A percentile compares a stretch with the other conserved stretches of the same genome.
Conservation (phyloP, 2,797 vertebrate species). For the Pristis pectinata region DNA sequence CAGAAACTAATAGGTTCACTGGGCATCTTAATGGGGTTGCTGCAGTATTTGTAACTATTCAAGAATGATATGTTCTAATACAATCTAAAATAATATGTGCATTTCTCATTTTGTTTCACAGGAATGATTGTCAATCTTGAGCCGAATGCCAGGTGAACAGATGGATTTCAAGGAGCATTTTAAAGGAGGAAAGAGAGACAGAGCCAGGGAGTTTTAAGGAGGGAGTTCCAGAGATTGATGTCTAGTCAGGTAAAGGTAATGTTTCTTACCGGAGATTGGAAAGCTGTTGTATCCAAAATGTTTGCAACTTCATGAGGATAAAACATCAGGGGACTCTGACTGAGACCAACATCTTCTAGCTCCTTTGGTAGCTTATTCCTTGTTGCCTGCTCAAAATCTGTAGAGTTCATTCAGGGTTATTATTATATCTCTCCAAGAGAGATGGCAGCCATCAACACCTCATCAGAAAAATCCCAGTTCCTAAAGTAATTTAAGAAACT, state of each 20-base stretch:
- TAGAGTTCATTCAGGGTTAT: not conserved
- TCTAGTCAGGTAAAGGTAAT: not conserved
- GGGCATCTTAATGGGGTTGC: not conserved
- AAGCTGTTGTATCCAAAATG: conserved; percentile 80
- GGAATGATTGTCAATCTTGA: not conserved
- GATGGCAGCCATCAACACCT: too few species aligned
- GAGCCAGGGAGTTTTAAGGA: not conserved
- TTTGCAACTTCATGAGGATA: conserved; percentile 78
- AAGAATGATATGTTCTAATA: not conserved
- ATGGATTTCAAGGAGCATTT: not conserved
- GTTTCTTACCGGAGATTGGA: conserved; percentile 71
- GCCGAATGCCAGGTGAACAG: not conserved
- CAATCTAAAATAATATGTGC: not conserved
- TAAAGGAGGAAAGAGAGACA: not conserved
- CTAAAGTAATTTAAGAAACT: not conserved
- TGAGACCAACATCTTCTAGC: conserved; percentile 64
- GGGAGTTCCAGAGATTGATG: too few species aligned
- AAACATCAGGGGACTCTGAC: conserved; percentile 67
- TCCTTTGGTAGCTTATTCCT: conserved; percentile 64
- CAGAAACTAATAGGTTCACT: not conserved
- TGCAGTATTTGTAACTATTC: not conserved
- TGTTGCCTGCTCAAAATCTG: conserved; percentile 76
- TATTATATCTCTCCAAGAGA: not conserved
- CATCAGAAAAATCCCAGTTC: not conserved
- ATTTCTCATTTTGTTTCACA: not conserved